Evolutionary conservation across 92 coral and sea anemone genomes (phyloP).

Genomic region (Zoanthus sociatus): DNA sequence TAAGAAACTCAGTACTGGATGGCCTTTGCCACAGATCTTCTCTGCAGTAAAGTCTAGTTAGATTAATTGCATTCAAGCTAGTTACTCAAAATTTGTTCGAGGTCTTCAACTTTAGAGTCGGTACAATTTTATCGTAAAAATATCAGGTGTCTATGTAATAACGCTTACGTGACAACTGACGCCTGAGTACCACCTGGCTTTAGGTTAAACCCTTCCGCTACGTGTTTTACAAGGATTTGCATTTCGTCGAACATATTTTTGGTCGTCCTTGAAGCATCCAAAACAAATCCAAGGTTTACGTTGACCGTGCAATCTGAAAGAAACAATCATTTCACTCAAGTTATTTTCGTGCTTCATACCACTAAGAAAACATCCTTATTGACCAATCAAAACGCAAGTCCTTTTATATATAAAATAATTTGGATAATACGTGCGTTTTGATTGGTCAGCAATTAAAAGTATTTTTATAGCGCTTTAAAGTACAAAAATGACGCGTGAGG

Average conservation of each 20-base stretch:
- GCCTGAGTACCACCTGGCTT: slow-evolving; percentile 27
- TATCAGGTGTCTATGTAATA: background rate
- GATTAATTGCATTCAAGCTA: background rate
- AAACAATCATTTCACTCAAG: background rate
- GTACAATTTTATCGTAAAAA: background rate
- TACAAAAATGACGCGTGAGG: no score
- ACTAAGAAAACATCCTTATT: no score
- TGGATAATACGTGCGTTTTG: no score
- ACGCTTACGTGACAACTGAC: slow-evolving; percentile 27
- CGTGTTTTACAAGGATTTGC: slow-evolving; percentile 16
- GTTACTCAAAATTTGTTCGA: background rate
- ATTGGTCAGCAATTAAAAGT: no score
- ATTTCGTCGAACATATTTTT: background rate
- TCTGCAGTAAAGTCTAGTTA: no score
- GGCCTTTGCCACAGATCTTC: no score
- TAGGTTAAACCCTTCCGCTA: slow-evolving; percentile 22
- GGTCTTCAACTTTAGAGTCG: background rate
- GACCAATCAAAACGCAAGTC: no score
- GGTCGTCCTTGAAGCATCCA: slow-evolving; percentile 19
- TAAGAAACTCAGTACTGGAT: no score
- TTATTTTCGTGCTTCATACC: no score
- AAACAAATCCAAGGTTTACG: slow-evolving; percentile 13
- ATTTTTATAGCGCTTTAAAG: no score
- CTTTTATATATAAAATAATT: no score
- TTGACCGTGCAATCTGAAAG: slow-evolving; percentile 21